These are phyloP conservation scores for Pygoscelis antarcticus DNA, from an alignment of 2,113 vertebrate genomes.

Conservation along the genomic window DNA sequence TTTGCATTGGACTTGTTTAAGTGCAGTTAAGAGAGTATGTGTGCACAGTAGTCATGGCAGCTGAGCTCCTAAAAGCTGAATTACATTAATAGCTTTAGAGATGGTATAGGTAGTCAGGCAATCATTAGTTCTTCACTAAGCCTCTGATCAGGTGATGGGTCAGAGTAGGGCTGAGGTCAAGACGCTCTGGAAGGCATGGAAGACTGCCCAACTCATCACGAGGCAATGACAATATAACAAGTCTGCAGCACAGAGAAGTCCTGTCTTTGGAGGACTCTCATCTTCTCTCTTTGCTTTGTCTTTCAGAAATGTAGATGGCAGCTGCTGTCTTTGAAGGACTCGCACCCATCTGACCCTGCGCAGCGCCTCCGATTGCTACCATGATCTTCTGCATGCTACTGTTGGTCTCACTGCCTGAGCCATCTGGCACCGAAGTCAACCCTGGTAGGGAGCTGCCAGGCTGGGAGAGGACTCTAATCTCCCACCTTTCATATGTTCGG, in stretches of 20 bases:
- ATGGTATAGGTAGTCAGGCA: background rate
- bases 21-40: background rate
- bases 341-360: conserved; percentile 50
- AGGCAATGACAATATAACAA: background rate
- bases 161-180: background rate
- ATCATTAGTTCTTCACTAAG: background rate
- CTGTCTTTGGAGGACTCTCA: background rate
- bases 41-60: background rate
- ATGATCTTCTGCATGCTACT: conserved; percentile 89
- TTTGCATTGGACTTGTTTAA: background rate
- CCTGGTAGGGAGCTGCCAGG: conserved; percentile 75
- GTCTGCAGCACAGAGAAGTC: background rate
- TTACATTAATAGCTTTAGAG: background rate
- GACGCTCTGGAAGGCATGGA: background rate
- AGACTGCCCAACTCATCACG: background rate
- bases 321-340: conserved; percentile 59
- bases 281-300: conserved; percentile 39
- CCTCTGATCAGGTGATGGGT: background rate
- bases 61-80: background rate
- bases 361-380: conserved; percentile 65
- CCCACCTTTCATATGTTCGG: background rate
- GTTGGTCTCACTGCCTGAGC: conserved; percentile 75
- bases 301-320: conserved; percentile 85
- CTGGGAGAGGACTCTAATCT: background rate
- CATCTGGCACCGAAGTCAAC: conserved; percentile 80